A percentile compares a stretch with the other conserved stretches of the same genome.
Evolutionary conservation across 2,113 vertebrate genomes (phyloP).

Genomic region (Litocranius walleri): DNA sequence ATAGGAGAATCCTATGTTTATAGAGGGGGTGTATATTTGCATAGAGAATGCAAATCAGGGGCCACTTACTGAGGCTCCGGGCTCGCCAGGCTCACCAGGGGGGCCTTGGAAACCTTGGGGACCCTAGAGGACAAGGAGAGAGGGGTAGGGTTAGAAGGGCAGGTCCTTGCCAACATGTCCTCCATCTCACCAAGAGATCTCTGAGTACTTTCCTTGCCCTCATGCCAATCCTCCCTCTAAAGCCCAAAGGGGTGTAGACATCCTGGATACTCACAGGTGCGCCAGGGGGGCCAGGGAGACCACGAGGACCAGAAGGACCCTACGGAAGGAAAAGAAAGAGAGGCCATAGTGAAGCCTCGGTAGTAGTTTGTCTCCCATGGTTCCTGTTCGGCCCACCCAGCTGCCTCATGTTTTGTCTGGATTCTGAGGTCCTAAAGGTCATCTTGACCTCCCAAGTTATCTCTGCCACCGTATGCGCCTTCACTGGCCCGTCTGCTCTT

Average conservation of each 20-base stretch:
- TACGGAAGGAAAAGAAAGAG: conserved; percentile 65
- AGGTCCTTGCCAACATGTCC: not conserved
- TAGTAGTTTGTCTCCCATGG: not conserved
- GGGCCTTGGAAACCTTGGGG: conserved; percentile 97
- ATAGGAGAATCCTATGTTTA: not conserved
- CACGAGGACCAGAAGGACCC: conserved; percentile 94
- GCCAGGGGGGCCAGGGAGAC: conserved; percentile 88
- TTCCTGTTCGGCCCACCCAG: not conserved
- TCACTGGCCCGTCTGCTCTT: too few species aligned
- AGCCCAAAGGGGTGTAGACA: not conserved
- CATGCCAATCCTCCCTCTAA: not conserved
- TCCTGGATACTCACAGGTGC: conserved; percentile 85
- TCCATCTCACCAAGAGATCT: not conserved
- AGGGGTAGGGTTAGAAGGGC: conserved; percentile 32
- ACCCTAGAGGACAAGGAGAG: conserved; percentile 82
- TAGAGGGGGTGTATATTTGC: not conserved
- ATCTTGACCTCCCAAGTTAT: not conserved
- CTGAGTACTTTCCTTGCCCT: not conserved
- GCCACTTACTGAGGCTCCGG: conserved; percentile 92
- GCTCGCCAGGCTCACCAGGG: conserved; percentile 95
- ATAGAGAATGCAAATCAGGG: not conserved
- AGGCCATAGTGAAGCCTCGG: not conserved
- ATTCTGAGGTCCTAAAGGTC: not conserved
- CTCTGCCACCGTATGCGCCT: rapidly evolving
- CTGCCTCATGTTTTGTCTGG: not conserved